Conservation (phyloP, 2,888 invertebrate species). For the Euplagia quadripunctaria region DNA sequence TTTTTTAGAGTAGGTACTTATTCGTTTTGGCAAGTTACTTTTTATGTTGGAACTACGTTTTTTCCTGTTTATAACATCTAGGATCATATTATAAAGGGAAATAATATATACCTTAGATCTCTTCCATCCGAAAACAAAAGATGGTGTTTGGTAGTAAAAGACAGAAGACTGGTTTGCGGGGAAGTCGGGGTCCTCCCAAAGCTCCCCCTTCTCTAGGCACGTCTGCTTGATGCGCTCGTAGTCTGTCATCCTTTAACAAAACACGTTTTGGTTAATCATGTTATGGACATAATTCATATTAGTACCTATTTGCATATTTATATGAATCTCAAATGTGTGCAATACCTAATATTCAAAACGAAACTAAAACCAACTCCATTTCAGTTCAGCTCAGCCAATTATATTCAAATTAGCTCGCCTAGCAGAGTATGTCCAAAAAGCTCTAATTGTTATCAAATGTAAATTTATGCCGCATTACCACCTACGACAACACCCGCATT, state of each 20-base stretch:
- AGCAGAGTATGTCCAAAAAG: too few species aligned
- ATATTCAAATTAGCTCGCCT: too few species aligned
- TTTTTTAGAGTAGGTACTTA: too few species aligned
- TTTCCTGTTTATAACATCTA: background rate
- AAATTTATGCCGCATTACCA: too few species aligned
- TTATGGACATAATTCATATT: background rate
- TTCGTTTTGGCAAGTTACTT: background rate
- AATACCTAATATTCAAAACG: background rate
- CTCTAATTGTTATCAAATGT: too few species aligned
- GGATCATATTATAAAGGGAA: background rate
- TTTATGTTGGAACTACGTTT: background rate
- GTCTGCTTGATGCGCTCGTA: constrained; percentile 94
- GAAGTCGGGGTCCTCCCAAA: constrained; percentile 97
- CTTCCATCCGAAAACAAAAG: constrained; percentile 97
- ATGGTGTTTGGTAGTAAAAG: constrained; percentile 97
- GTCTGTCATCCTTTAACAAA: constrained; percentile 88
- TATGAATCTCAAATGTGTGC: too few species aligned
- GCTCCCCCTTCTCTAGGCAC: constrained; percentile 92
- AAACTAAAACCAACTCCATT: background rate
- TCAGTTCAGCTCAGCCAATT: background rate
- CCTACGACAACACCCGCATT: too few species aligned
- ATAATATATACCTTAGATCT: constrained; percentile 90
- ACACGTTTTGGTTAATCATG: background rate
- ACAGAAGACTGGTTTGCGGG: constrained; percentile 95
- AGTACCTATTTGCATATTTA: background rate